phyloP scores from a whole-genome alignment of 2,113 vertebrate genomes.

The Ceuthmochares aereus region DNA sequence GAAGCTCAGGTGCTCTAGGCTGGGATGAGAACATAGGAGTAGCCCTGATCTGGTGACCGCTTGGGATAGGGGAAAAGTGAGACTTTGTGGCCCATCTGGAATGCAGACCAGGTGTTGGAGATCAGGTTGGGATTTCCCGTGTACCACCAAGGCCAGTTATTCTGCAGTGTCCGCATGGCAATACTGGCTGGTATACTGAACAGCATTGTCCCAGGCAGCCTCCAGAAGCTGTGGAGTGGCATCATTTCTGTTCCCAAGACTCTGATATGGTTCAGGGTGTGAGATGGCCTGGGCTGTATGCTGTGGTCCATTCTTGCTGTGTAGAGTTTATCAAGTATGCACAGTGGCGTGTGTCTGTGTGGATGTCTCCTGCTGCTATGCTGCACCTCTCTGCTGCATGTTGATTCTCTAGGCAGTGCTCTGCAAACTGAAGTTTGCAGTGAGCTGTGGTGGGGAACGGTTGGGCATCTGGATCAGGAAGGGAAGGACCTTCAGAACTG shows the following conservation, averaged over 20 bases:
- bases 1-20: neutral
- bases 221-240: neutral
- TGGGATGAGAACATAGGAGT: neutral
- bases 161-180: rapidly evolving
- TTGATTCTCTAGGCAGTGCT: neutral
- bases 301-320: neutral
- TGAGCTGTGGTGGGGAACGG: neutral
- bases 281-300: neutral
- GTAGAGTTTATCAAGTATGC: neutral
- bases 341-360: neutral
- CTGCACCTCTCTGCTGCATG: neutral
- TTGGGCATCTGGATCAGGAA: neutral
- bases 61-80: neutral
- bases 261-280: neutral
- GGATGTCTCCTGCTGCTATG: neutral
- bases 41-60: neutral
- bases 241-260: rapidly evolving
- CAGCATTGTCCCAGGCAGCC: neutral
- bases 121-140: neutral
- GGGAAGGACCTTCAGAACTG: neutral
- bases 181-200: neutral
- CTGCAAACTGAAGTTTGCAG: neutral
- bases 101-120: neutral
- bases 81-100: neutral
- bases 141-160: neutral